A percentile compares a stretch with the other conserved stretches of the same genome.
phyloP scores from a whole-genome alignment of 2,888 invertebrate species.

The Gymnosoma rotundatum region DNA sequence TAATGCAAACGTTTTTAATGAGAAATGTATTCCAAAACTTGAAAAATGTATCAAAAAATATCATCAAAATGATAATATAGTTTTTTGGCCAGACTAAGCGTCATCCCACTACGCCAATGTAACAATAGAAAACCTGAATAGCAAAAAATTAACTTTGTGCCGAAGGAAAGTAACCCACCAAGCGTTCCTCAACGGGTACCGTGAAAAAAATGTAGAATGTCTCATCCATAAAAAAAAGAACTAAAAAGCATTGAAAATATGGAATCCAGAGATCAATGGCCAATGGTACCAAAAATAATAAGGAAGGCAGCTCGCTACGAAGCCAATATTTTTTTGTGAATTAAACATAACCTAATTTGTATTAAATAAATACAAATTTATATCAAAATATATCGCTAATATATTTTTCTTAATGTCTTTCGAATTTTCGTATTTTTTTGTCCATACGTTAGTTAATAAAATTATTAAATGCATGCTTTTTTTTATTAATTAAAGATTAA shows the following conservation, averaged over 20 bases:
- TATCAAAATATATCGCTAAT: not conserved
- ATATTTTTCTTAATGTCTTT: conserved; percentile 1
- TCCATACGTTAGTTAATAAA: not conserved
- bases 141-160: no score
- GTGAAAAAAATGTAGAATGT: conserved; percentile 12
- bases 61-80: conserved; percentile 1
- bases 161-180: no score
- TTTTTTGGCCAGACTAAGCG: conserved; percentile 21
- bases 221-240: conserved; percentile 13
- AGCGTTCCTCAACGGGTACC: no score
- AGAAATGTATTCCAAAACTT: conserved; percentile 12
- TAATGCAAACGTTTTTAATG: conserved; percentile 15
- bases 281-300: not conserved
- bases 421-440: no score
- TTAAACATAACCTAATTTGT: not conserved
- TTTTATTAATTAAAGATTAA: no score
- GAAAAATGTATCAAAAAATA: conserved; percentile 4
- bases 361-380: conserved; percentile 14
- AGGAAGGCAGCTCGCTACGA: not conserved
- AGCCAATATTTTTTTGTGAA: conserved; percentile 16
- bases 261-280: conserved; percentile 14
- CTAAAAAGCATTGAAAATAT: conserved; percentile 3
- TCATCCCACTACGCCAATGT: conserved; percentile 2
- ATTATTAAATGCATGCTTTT: no score
- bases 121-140: conserved; percentile 14